phyloP scores from a whole-genome alignment of 2,888 invertebrate genomes.

The Orchestes rusci region DNA sequence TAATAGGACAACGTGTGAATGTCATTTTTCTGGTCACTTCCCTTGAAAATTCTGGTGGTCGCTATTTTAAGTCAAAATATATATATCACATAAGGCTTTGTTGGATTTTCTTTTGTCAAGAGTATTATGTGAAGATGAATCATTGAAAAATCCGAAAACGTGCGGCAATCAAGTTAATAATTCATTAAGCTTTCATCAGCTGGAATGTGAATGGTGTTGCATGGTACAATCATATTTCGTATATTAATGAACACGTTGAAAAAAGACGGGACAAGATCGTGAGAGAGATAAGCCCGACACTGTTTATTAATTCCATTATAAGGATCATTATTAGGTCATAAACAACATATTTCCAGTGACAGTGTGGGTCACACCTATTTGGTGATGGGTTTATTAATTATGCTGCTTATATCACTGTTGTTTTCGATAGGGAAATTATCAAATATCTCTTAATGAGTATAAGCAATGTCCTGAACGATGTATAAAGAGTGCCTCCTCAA shows the following conservation, averaged over 20 bases:
- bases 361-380: conserved; percentile 14
- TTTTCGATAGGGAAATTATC: too few relatives aligned
- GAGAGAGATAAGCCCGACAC: conserved; percentile 13
- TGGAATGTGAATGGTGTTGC: too few relatives aligned
- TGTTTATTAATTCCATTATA: conserved; percentile 21
- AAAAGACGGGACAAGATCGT: conserved; percentile 19
- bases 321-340: conserved; percentile 18
- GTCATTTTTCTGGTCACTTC: conserved; percentile 44
- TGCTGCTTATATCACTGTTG: too few relatives aligned
- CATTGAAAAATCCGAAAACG: too few relatives aligned
- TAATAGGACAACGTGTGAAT: conserved; percentile 49
- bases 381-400: conserved; percentile 24
- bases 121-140: too few relatives aligned
- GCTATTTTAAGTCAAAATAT: conserved; percentile 7
- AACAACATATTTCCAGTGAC: conserved; percentile 16
- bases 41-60: conserved; percentile 27
- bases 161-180: too few relatives aligned
- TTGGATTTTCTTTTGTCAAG: too few relatives aligned
- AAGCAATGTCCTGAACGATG: too few relatives aligned
- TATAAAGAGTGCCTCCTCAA: too few relatives aligned
- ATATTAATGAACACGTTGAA: conserved; percentile 19
- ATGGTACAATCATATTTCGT: conserved; percentile 15
- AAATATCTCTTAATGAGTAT: too few relatives aligned
- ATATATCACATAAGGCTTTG: too few relatives aligned
- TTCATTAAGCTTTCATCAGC: too few relatives aligned